A percentile compares a stretch with the other conserved stretches of the same genome.
These are phyloP conservation scores for Drosophila sturtevanti DNA, from an alignment of 1,140 invertebrate genomes.

Conservation along the genomic window DNA sequence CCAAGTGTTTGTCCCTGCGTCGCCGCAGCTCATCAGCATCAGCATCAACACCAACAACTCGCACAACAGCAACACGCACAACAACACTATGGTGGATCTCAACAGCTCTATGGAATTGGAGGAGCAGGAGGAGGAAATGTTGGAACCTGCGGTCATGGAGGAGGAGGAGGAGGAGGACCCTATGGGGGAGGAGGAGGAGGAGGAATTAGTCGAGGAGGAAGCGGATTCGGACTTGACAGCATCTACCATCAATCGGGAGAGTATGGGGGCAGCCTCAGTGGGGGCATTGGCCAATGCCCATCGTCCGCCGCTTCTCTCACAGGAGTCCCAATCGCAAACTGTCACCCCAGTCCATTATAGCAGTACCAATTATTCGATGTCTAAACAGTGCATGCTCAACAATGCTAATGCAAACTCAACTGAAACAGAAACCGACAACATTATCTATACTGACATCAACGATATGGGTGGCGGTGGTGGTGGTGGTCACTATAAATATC, in stretches of 20 bases:
- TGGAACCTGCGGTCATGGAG: slow-evolving; percentile 70
- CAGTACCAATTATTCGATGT: slow-evolving; percentile 83
- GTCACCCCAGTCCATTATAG: slow-evolving; percentile 83
- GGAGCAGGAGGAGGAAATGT: slow-evolving; percentile 65
- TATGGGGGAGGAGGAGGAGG: slow-evolving; percentile 71
- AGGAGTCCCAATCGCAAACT: slow-evolving; percentile 82
- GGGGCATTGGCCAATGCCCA: slow-evolving; percentile 69
- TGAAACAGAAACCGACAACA: slow-evolving; percentile 82
- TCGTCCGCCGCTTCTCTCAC: slow-evolving; percentile 81
- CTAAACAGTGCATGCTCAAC: slow-evolving; percentile 82
- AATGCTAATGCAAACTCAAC: slow-evolving; percentile 81
- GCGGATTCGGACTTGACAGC: slow-evolving; percentile 83
- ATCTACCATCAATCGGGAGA: slow-evolving; percentile 83
- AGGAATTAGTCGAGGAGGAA: slow-evolving; percentile 82
- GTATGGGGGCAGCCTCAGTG: slow-evolving; percentile 73
- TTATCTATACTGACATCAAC: slow-evolving; percentile 82
- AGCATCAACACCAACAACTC: slow-evolving; percentile 69
- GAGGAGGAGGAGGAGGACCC: slow-evolving; percentile 69
- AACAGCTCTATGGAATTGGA: slow-evolving; percentile 83
- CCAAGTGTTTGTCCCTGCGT: slow-evolving; percentile 81
- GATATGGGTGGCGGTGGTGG: slow-evolving; percentile 52
- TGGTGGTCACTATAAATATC: slow-evolving; percentile 65
- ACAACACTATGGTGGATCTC: slow-evolving; percentile 82
- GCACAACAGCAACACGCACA: slow-evolving; percentile 56
- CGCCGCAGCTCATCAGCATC: slow-evolving; percentile 80